Conservation (phyloP, 2,113 vertebrate genomes). For the Nycticorax nycticorax region DNA sequence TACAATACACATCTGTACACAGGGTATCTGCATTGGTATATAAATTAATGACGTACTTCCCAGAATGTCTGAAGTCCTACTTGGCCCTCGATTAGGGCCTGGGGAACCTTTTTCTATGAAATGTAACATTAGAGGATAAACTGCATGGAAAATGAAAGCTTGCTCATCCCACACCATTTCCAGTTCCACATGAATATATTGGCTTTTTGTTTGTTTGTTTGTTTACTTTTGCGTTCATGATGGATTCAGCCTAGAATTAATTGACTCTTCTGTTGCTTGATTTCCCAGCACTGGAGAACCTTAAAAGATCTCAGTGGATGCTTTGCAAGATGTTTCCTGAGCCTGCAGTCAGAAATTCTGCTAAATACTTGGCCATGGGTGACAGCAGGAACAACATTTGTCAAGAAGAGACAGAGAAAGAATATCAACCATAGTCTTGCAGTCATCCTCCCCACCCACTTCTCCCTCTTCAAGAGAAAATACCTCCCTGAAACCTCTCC, state of each 20-base stretch:
- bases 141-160: neutral
- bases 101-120: neutral
- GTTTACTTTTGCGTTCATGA: neutral
- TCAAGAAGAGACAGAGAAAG: neutral
- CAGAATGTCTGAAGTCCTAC: neutral
- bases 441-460: accelerated
- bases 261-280: neutral
- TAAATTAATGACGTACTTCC: neutral
- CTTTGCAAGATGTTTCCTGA: neutral
- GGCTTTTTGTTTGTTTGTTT: neutral
- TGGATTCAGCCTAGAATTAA: neutral
- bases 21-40: neutral
- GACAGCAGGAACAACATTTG: neutral
- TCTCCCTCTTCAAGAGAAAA: neutral
- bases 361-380: neutral
- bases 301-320: neutral
- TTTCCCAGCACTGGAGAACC: neutral
- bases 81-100: neutral
- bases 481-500: neutral
- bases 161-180: neutral
- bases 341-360: neutral
- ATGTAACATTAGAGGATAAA: neutral
- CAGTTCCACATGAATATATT: neutral
- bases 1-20: neutral
- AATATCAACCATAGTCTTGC: neutral